Conservation (phyloP, 1,140 invertebrate genomes). For the Sitophilus oryzae region DNA sequence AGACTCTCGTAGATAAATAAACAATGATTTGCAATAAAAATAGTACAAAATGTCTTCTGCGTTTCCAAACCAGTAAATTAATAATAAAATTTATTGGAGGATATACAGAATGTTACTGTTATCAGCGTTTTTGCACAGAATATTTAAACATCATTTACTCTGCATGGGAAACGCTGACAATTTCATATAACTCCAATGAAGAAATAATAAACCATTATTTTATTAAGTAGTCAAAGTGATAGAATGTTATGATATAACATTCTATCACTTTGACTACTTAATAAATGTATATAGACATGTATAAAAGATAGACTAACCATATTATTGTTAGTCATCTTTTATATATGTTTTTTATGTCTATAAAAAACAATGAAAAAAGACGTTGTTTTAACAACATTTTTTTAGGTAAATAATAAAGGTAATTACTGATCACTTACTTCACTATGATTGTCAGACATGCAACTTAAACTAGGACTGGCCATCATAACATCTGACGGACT, state of each 20-base stretch:
- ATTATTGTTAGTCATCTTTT: no score
- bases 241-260: no score
- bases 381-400: background rate
- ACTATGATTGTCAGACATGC: constrained; percentile 61
- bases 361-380: background rate
- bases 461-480: constrained; percentile 57
- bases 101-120: background rate
- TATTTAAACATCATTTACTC: background rate
- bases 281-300: no score
- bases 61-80: background rate
- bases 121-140: background rate
- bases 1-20: background rate
- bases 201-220: no score
- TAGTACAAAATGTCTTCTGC: background rate
- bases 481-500: constrained; percentile 60
- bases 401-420: background rate
- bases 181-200: no score
- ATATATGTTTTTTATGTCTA: no score
- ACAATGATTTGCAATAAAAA: background rate
- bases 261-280: no score
- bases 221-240: no score
- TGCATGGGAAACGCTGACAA: background rate
- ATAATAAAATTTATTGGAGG: background rate
- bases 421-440: constrained; percentile 50
- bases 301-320: no score